These are phyloP conservation scores for Whitmania pigra DNA, from an alignment of 1,140 invertebrate genomes.

Conservation along the genomic window DNA sequence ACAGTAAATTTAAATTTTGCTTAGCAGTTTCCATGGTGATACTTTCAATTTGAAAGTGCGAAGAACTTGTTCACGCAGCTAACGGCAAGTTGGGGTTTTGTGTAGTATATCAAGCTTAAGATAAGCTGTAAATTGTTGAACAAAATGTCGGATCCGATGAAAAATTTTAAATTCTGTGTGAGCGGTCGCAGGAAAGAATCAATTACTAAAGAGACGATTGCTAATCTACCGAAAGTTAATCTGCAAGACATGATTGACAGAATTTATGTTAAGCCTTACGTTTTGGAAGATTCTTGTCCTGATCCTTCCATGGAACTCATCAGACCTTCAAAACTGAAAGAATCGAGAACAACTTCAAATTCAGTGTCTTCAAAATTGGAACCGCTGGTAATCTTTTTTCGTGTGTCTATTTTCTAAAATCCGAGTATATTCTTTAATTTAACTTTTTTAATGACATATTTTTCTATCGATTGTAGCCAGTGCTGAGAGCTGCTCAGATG, in stretches of 20 bases:
- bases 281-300: background rate
- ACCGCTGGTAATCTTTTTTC: background rate
- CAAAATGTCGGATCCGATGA: too few relatives aligned
- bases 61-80: too few relatives aligned
- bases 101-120: too few relatives aligned
- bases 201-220: background rate
- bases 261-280: background rate
- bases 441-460: background rate
- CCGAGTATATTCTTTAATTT: background rate
- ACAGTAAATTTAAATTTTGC: too few relatives aligned
- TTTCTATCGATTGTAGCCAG: slow-evolving; percentile 5
- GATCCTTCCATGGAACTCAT: background rate
- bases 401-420: background rate
- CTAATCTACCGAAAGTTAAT: slow-evolving; percentile 1
- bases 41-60: too few relatives aligned
- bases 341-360: slow-evolving; percentile 6
- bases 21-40: too few relatives aligned
- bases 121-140: too few relatives aligned
- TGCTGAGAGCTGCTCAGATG: background rate
- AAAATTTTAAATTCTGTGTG: background rate
- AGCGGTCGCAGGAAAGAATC: slow-evolving; percentile 2
- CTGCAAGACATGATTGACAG: background rate
- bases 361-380: background rate
- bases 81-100: too few relatives aligned
- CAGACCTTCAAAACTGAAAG: background rate